Percentiles rank a stretch among this genome's conserved stretches.
Conservation (phyloP, 2,888 invertebrate species). For the Lasioglossum lativentre region DNA sequence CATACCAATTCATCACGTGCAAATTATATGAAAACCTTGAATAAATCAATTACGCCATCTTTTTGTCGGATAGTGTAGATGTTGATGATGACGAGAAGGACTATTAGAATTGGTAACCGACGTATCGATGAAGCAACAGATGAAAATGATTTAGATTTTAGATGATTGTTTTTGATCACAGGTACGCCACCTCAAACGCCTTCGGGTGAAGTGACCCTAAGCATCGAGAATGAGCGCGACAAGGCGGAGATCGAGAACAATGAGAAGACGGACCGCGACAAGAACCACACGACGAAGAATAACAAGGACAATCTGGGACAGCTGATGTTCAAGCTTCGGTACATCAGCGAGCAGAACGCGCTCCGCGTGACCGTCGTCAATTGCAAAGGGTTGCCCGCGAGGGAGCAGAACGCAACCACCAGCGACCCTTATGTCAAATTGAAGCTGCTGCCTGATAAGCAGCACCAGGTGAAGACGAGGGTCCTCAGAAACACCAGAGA, state of each 20-base stretch:
- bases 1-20: too few relatives aligned
- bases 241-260: constrained; percentile 87
- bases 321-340: constrained; percentile 95
- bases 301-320: constrained; percentile 90
- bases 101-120: background rate
- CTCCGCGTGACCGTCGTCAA: constrained; percentile 96
- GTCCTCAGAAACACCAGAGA: constrained; percentile 98
- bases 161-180: background rate
- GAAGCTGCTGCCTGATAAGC: constrained; percentile 98
- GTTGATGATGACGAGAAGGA: background rate
- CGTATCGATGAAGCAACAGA: background rate
- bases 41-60: background rate
- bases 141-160: background rate
- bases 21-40: too few relatives aligned
- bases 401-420: constrained; percentile 92
- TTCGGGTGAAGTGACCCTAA: constrained; percentile 84
- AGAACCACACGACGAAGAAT: constrained; percentile 85
- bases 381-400: constrained; percentile 94
- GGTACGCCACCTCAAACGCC: constrained; percentile 79
- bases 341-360: constrained; percentile 95
- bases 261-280: constrained; percentile 85
- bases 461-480: constrained; percentile 98
- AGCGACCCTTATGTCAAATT: constrained; percentile 99
- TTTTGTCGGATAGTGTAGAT: too few relatives aligned
- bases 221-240: constrained; percentile 85